Percentiles rank a stretch among this genome's conserved stretches.
Conservation (phyloP, 2,113 vertebrate species). For the Lophochroa leadbeateri region DNA sequence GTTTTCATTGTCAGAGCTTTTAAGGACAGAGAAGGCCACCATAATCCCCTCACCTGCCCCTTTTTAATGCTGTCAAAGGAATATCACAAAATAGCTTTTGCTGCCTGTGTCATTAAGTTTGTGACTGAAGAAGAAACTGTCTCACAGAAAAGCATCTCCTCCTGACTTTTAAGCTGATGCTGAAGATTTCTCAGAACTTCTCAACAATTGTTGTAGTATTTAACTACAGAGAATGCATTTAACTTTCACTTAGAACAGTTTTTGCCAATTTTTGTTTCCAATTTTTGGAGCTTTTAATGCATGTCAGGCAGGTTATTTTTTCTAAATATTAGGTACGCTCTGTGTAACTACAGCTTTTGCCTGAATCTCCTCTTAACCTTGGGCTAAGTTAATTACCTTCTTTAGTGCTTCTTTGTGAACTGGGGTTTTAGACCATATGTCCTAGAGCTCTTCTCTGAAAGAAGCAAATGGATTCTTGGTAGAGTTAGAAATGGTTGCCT, state of each 20-base stretch:
- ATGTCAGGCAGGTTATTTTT: not conserved
- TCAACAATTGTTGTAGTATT: not conserved
- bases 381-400: not conserved
- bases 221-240: not conserved
- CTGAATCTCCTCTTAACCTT: not conserved
- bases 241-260: not conserved
- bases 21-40: not conserved
- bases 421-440: rapidly evolving
- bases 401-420: not conserved
- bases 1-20: not conserved
- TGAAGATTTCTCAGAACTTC: not conserved
- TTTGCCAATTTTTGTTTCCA: not conserved
- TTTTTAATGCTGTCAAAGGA: not conserved
- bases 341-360: not conserved
- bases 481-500: not conserved
- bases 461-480: not conserved
- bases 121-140: not conserved
- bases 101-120: not conserved
- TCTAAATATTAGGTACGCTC: not conserved
- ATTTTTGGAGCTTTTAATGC: not conserved
- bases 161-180: not conserved
- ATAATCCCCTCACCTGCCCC: not conserved
- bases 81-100: not conserved
- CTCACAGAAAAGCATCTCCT: not conserved
- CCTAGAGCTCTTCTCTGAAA: not conserved